Conservation (phyloP, 64 coral and sea anemone species). For the Dendronephthya gigantea region DNA sequence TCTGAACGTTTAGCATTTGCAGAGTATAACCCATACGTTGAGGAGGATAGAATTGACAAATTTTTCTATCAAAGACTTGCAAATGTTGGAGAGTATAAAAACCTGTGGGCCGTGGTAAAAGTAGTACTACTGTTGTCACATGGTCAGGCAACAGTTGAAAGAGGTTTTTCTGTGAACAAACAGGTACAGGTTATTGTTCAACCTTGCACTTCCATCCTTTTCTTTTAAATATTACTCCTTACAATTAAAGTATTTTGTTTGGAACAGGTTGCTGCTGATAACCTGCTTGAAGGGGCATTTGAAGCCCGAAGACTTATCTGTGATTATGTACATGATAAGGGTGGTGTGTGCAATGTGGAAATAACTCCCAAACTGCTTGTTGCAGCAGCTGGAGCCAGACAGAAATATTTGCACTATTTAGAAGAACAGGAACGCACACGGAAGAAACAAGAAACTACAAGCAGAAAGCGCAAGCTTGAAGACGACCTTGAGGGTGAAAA, state of each 20-base stretch:
- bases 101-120: conserved; percentile 27
- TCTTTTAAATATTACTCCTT: background rate
- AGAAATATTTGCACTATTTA: conserved; percentile 22
- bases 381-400: conserved; percentile 21
- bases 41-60: conserved; percentile 11
- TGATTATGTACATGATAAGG: conserved; percentile 23
- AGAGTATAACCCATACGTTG: conserved; percentile 25
- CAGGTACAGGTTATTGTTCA: conserved; percentile 1
- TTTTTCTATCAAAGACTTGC: conserved; percentile 29
- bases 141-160: conserved; percentile 33
- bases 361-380: conserved; percentile 27
- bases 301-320: conserved; percentile 31
- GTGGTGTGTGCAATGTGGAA: conserved; percentile 24
- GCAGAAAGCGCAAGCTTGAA: conserved; percentile 16
- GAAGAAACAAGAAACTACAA: conserved; percentile 17
- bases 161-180: conserved; percentile 35
- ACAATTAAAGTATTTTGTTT: background rate
- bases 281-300: conserved; percentile 17
- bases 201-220: conserved; percentile 6
- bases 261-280: conserved; percentile 31
- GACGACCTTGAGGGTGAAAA: conserved; percentile 21
- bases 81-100: conserved; percentile 16
- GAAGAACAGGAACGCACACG: background rate
- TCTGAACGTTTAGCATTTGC: too few relatives aligned
- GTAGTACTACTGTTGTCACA: conserved; percentile 24